Base-by-base conservation (phyloP, 1,140 invertebrate genomes). In the Galleria mellonella region DNA sequence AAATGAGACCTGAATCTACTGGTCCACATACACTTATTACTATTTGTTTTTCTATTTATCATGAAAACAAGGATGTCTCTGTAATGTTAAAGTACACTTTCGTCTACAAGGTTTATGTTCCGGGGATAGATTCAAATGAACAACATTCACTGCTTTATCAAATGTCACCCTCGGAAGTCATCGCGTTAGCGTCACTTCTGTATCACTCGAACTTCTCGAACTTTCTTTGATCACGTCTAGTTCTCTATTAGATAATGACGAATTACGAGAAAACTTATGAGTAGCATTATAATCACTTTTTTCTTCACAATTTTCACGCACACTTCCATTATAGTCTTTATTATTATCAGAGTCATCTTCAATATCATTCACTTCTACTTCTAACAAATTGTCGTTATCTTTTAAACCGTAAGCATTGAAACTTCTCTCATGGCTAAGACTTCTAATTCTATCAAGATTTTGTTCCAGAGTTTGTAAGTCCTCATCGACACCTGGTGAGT, bases 141-240 rank as follows among this genome's bases (percentile, higher is more conserved):
- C 66, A 43, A 79, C 60, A 61, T 79, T 74, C 38, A 76, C 72
- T 46, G 69, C 58, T 48, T 56, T 70, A 55, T 83, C 69, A 60
- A 79, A 82, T 38, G 70, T 83, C 32, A 83, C 77, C 44, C 64
- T 67, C 55, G 69, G 72, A 63, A 84, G 67, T 87, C 78, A 87
- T 86, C 83, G 79, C 10, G 83, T 85, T 33, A 86, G 75, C 32
- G 83, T 84, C 51, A 86, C 70, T 79, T 87, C 84, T 15, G 81
- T 86, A 57, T 87, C 84, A 72, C 86, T 87, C 6, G 86, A 87
- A 56, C 86, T 87, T 55, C 81, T 73, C 10, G 86, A 87, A 53
- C 84, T 87, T 54, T 87, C 86, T 64, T 83, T 87, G 36, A 87
- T 87, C 9, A 87, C 83, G 47, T 87, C 86, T 30, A 87, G 65